A percentile compares a stretch with the other conserved stretches of the same genome.
phyloP scores from a whole-genome alignment of 2,113 vertebrate species.

The Eretmodus cyanostictus region DNA sequence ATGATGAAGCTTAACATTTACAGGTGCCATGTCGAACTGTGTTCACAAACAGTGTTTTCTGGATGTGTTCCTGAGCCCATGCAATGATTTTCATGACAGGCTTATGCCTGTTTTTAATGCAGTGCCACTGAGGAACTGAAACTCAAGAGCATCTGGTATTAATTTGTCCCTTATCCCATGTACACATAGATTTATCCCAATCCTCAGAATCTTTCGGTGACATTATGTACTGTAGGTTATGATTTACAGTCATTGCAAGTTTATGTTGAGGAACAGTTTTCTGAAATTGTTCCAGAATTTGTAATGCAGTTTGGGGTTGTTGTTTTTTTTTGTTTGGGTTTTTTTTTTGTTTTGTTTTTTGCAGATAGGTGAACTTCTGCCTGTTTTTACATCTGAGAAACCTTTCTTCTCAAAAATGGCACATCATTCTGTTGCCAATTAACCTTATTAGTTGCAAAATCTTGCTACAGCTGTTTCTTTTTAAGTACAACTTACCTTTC shows the following conservation, averaged over 20 bases:
- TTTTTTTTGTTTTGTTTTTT: fast-evolving
- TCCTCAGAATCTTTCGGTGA: fast-evolving
- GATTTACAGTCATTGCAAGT: background rate
- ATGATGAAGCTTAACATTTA: background rate
- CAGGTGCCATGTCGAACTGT: background rate
- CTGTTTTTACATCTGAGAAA: background rate
- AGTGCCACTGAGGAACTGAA: background rate
- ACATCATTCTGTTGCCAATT: background rate
- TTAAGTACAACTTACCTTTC: background rate
- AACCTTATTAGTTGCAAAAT: background rate
- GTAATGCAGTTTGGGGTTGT: background rate
- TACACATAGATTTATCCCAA: background rate
- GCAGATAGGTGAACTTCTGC: background rate
- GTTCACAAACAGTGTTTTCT: background rate
- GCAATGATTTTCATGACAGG: background rate
- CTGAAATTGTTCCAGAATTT: background rate
- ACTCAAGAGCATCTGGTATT: background rate
- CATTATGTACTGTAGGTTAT: background rate
- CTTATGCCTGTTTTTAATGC: background rate
- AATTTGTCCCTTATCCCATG: background rate
- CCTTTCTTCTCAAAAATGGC: background rate
- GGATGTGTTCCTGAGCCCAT: background rate
- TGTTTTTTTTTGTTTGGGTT: background rate
- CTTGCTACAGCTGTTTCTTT: background rate
- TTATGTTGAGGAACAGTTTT: background rate